phyloP scores from a whole-genome alignment of 2,888 invertebrate genomes.

The Drosophila tanythrix region DNA sequence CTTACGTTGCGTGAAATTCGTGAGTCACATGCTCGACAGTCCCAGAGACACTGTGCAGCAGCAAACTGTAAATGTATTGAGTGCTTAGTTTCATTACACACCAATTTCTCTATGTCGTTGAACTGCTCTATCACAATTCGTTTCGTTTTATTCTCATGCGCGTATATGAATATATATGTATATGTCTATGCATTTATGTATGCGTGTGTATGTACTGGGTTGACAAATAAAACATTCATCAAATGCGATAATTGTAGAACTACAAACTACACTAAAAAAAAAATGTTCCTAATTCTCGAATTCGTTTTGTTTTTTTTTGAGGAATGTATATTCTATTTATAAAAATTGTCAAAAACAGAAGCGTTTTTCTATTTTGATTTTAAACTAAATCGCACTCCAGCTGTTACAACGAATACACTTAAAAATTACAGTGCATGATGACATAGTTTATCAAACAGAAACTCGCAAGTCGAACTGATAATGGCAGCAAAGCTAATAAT shows the following conservation, averaged over 20 bases:
- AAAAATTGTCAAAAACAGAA: not conserved
- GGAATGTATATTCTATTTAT: not conserved
- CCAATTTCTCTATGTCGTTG: conserved; percentile 58
- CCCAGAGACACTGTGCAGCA: conserved; percentile 48
- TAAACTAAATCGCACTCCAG: not conserved
- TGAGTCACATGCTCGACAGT: conserved; percentile 44
- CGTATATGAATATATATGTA: not conserved
- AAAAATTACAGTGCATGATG: not conserved
- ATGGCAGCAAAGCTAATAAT: conserved; percentile 9
- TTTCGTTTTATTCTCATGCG: conserved; percentile 9
- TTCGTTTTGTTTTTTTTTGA: not conserved
- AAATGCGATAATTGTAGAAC: conserved; percentile 3
- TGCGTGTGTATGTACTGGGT: not conserved
- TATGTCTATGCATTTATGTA: not conserved
- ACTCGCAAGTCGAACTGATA: conserved; percentile 25
- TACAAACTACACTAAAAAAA: not conserved
- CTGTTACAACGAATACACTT: not conserved
- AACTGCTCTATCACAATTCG: conserved; percentile 46
- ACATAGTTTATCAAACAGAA: conserved; percentile 9
- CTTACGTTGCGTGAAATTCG: conserved; percentile 52
- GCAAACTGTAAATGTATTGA: conserved; percentile 2
- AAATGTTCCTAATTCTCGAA: not conserved
- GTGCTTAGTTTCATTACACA: conserved; percentile 16
- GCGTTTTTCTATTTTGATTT: not conserved
- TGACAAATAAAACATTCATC: conserved; percentile 9